Evolutionary conservation across 2,797 vertebrate genomes (phyloP).

Genomic region (Loris lydekkerianus): DNA sequence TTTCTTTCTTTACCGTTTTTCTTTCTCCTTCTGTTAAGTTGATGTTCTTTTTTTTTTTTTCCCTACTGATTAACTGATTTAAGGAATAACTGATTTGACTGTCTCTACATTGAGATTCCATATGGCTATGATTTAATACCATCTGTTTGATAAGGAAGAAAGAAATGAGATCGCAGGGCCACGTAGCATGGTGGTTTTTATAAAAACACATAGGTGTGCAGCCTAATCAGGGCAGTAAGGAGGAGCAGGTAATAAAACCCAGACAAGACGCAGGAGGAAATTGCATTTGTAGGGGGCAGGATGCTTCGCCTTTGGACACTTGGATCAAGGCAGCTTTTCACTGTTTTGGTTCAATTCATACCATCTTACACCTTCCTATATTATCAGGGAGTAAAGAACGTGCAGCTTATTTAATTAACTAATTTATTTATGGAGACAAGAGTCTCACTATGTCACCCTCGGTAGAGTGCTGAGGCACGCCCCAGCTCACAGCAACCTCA

Average conservation of each 20-base stretch:
- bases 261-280: rapidly evolving
- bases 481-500: no score
- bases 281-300: rapidly evolving
- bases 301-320: not conserved
- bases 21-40: not conserved
- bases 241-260: not conserved
- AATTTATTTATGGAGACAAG: no score
- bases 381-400: no score
- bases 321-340: not conserved
- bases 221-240: not conserved
- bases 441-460: no score
- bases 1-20: not conserved
- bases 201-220: no score
- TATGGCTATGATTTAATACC: not conserved
- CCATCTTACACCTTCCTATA: not conserved
- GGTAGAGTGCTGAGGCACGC: no score
- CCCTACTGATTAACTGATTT: not conserved
- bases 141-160: not conserved
- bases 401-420: no score
- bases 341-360: not conserved
- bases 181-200: rapidly evolving
- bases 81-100: not conserved
- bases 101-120: rapidly evolving
- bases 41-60: not conserved
- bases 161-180: no score